Base-by-base conservation (phyloP, 1,140 invertebrate genomes). In the Bombyx mori region DNA sequence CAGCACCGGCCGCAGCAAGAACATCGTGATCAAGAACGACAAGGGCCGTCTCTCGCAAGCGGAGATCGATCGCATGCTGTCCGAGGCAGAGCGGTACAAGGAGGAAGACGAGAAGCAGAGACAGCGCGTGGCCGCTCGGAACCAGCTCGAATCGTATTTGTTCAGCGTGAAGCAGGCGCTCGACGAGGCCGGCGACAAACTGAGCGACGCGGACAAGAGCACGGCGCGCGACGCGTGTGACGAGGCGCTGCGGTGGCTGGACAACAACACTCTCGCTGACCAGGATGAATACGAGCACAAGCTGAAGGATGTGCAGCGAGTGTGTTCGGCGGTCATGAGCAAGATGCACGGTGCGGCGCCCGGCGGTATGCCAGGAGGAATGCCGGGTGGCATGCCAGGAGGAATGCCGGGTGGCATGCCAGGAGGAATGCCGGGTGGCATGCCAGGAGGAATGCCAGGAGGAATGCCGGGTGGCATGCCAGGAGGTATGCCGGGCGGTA, bases 11-110 rank as follows among this genome's bases (percentile, higher is more conserved):
- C 92, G 92, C 61, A 90, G 90, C 44, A 93, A 95, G 73, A 93
- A 92, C 70, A 94, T 95, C 61, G 92, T 94, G 22, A 98, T 98
- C 55, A 96, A 94, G 55, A 98, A 98, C 77, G 96, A 98, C 82
- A 97, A 97, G 79, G 96, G 96, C 3, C 90, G 96, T 35, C 88
- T 98, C 6, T 94, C 92, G 7, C 96, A 97, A 75, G 94, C 95
- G 9, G 96, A 98, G 71, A 98, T 98, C 70, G 95, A 98, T 69
- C 88, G 93, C 42, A 98, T 98, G 97, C 89, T 98, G 22, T 83
- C 90, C 8, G 93, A 94, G 52, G 93, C 93, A 1, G 92, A 94
- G 66, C 89, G 89, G 56, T 94, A 93, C 77, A 91, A 90, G 61
- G 89, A 90, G 43, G 92, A 93, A 68, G 92, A 94, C 67, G 91